Evolutionary conservation across 2,113 vertebrate genomes (phyloP).

Genomic region (Cochlearius cochlearius): DNA sequence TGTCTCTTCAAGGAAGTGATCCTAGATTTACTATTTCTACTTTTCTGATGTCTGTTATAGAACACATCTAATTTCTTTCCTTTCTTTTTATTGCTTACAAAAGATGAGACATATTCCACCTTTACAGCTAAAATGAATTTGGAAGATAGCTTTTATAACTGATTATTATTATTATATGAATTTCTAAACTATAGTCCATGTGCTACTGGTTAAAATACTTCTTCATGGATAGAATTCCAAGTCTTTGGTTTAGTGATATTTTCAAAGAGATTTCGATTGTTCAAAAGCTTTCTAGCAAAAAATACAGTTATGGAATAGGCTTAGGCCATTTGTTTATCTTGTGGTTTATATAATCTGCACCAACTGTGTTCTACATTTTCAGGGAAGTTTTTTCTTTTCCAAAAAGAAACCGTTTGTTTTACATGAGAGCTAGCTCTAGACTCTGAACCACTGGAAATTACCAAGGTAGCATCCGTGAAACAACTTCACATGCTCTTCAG

Average conservation of each 20-base stretch:
- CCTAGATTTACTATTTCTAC: not conserved
- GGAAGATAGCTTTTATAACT: not conserved
- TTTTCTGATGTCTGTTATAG: not conserved
- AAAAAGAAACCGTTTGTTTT: not conserved
- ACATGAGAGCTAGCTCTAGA: not conserved
- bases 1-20: not conserved
- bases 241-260: not conserved
- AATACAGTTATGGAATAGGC: not conserved
- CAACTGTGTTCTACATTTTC: not conserved
- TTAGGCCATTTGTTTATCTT: constrained; percentile 34
- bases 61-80: not conserved
- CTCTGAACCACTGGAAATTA: not conserved
- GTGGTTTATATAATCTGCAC: constrained; percentile 15
- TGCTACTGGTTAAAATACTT: constrained; percentile 41
- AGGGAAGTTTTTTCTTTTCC: not conserved
- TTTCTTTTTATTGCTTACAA: not conserved
- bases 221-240: not conserved
- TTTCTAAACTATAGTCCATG: not conserved
- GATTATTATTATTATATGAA: not conserved
- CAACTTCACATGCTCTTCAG: not conserved
- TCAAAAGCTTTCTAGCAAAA: constrained; percentile 45
- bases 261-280: constrained; percentile 7
- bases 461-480: not conserved
- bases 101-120: not conserved
- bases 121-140: not conserved